Percentiles rank a stretch among this genome's conserved stretches.
These are phyloP conservation scores for Drosophila differens DNA, from an alignment of 2,888 invertebrate genomes.

Conservation along the genomic window DNA sequence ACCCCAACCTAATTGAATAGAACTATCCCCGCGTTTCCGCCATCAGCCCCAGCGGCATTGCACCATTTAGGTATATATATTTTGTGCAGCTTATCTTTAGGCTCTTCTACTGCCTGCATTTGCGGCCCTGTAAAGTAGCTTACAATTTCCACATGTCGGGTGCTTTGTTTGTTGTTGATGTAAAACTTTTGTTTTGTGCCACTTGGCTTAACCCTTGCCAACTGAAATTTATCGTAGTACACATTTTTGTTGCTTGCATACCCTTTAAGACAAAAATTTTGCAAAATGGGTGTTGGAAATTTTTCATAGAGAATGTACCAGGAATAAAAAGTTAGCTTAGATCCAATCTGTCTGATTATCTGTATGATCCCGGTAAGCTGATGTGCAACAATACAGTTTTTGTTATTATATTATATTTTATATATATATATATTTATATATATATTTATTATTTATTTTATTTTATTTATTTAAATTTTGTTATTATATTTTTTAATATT, in stretches of 20 bases:
- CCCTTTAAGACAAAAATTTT: neutral
- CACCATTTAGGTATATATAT: constrained; percentile 10
- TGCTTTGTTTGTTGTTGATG: constrained; percentile 41
- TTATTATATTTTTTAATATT: neutral
- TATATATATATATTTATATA: no score
- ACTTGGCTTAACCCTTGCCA: constrained; percentile 63
- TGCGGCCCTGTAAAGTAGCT: constrained; percentile 63
- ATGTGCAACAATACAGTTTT: neutral
- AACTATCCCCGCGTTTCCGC: neutral
- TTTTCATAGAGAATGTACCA: neutral
- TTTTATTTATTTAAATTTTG: no score
- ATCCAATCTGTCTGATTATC: neutral
- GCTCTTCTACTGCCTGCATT: constrained; percentile 16
- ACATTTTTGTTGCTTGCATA: constrained; percentile 16
- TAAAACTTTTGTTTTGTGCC: constrained; percentile 52
- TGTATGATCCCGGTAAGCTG: neutral
- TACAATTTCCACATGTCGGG: constrained; percentile 52
- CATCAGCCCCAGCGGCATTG: constrained; percentile 3
- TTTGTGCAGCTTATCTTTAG: constrained; percentile 18
- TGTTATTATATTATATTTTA: neutral
- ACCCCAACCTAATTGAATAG: constrained; percentile 58
- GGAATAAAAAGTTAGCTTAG: neutral
- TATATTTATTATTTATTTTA: no score
- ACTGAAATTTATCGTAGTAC: constrained; percentile 37
- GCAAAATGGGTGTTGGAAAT: no score